Conservation (phyloP, 1,140 invertebrate species). For the Macrobrachium rosenbergii region DNA sequence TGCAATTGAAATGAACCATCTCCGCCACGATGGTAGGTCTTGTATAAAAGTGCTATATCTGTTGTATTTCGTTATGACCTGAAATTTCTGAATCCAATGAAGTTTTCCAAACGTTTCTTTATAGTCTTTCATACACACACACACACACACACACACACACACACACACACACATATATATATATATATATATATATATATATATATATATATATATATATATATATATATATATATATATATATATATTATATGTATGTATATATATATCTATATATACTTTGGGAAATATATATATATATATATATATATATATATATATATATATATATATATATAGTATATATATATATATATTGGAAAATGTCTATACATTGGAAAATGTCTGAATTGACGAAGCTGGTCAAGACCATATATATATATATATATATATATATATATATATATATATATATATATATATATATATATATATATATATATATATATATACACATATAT, state of each 20-base stretch:
- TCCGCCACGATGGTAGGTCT: too few relatives aligned
- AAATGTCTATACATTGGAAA: constrained; percentile 3
- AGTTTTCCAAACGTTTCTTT: too few relatives aligned
- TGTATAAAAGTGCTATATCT: too few relatives aligned
- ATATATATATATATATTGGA: constrained; percentile 11
- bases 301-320: constrained; percentile 7
- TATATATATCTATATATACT: constrained; percentile 29
- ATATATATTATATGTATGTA: background rate
- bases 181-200: background rate
- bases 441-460: constrained; percentile 17
- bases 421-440: constrained; percentile 4
- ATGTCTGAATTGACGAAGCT: constrained; percentile 5
- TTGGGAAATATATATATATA: constrained; percentile 6
- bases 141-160: too few relatives aligned
- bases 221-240: constrained; percentile 8
- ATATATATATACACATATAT: too few relatives aligned
- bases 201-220: constrained; percentile 35
- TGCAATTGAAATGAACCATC: too few relatives aligned
- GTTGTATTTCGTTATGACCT: too few relatives aligned
- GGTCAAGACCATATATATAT: background rate
- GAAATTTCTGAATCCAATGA: too few relatives aligned
- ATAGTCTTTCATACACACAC: too few relatives aligned
- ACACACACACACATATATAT: too few relatives aligned
- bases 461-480: constrained; percentile 22
- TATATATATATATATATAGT: constrained; percentile 15